phyloP scores from a whole-genome alignment of 2,113 vertebrate species.

The Barnardius zonarius region DNA sequence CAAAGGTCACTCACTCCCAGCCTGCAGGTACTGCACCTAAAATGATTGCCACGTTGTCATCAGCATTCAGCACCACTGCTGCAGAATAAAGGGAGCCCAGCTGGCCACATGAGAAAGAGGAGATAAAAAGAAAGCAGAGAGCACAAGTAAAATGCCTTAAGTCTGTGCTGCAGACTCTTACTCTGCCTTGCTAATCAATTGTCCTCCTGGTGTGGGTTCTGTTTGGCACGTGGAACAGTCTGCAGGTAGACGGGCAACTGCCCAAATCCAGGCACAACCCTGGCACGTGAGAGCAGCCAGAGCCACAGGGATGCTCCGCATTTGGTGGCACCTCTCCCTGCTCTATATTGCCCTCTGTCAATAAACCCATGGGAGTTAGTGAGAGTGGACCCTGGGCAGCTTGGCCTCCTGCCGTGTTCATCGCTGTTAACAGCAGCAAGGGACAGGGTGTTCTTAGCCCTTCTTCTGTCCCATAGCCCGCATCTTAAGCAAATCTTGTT shows the following conservation, averaged over 20 bases:
- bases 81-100: constrained; percentile 52
- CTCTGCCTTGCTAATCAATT: constrained; percentile 62
- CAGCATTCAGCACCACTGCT: constrained; percentile 70
- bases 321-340: neutral
- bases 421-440: neutral
- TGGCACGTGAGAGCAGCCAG: neutral
- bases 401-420: neutral
- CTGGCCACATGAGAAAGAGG: constrained; percentile 63
- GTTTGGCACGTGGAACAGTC: neutral
- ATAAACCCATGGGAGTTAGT: neutral
- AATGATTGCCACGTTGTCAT: constrained; percentile 56
- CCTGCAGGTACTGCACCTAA: constrained; percentile 19
- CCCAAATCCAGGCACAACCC: neutral
- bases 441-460: neutral
- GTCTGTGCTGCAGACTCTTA: constrained; percentile 65
- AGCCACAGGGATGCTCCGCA: neutral
- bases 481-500: neutral
- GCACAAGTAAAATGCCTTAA: constrained; percentile 75
- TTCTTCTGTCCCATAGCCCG: neutral
- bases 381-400: neutral
- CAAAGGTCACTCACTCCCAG: neutral
- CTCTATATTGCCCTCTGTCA: neutral
- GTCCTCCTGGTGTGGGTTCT: neutral
- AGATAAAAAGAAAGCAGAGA: constrained; percentile 72
- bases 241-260: neutral